These are phyloP conservation scores for Papio anubis DNA, from an alignment of 2,113 vertebrate species.

Conservation along the genomic window DNA sequence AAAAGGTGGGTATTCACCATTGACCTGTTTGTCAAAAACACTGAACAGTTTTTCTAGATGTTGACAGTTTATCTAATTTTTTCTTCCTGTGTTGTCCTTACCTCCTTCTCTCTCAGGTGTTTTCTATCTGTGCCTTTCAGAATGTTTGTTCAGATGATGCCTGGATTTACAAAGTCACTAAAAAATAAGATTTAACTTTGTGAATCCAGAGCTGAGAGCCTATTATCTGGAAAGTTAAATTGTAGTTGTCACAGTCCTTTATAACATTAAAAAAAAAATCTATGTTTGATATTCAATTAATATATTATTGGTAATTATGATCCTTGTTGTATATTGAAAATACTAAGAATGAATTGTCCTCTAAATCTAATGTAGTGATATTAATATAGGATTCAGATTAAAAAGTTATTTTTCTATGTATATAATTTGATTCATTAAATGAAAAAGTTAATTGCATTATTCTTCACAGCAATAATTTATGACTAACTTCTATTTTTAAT, in stretches of 20 bases:
- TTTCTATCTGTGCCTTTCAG: slow-evolving; percentile 15
- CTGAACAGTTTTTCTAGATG: neutral
- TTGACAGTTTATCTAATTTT: slow-evolving; percentile 48
- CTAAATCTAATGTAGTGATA: neutral
- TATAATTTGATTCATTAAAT: neutral
- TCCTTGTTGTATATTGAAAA: neutral
- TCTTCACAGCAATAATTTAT: neutral
- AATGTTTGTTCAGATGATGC: neutral
- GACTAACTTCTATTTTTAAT: neutral
- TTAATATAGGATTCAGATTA: neutral
- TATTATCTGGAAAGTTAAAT: neutral
- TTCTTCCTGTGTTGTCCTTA: neutral
- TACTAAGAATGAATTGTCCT: neutral
- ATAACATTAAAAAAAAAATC: neutral
- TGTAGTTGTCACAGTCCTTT: neutral
- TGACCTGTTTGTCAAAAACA: slow-evolving; percentile 63
- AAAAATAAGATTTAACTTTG: neutral
- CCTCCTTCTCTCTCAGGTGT: neutral
- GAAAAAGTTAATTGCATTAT: neutral
- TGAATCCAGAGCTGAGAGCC: neutral
- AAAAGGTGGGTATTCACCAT: slow-evolving; percentile 39
- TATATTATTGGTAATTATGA: neutral
- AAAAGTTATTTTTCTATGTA: neutral
- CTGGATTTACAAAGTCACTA: neutral
- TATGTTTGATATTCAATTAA: neutral